Evolutionary conservation across 2,888 invertebrate genomes (phyloP).

Genomic region (Caenorhabditis sp.): DNA sequence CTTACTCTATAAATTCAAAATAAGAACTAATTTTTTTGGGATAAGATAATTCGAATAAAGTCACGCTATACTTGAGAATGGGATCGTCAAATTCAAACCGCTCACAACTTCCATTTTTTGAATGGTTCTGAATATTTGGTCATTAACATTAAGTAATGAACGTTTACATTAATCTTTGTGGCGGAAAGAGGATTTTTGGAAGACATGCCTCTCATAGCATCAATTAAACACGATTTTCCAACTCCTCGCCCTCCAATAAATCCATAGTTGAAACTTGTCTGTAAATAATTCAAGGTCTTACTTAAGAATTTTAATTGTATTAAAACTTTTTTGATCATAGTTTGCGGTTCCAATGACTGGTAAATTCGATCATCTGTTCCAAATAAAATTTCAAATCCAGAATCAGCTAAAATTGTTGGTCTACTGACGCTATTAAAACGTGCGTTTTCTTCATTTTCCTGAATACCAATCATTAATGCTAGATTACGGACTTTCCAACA

Average conservation of each 20-base stretch:
- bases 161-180: conserved; percentile 61
- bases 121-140: conserved; percentile 56
- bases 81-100: conserved; percentile 74
- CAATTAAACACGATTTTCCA: conserved; percentile 72
- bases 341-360: conserved; percentile 69
- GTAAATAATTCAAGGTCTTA: not conserved
- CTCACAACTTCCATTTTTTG: conserved; percentile 68
- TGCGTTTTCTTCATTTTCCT: conserved; percentile 37
- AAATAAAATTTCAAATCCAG: conserved; percentile 74
- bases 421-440: conserved; percentile 63
- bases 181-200: conserved; percentile 72
- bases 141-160: not conserved
- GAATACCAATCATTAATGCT: conserved; percentile 6
- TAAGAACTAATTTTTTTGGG: conserved; percentile 72
- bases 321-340: conserved; percentile 65
- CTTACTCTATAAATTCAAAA: conserved; percentile 76
- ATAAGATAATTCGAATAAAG: conserved; percentile 73
- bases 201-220: conserved; percentile 74
- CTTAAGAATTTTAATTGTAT: too few relatives aligned
- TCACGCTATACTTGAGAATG: conserved; percentile 70
- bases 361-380: conserved; percentile 72
- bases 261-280: conserved; percentile 72
- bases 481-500: not conserved
- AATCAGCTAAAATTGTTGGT: conserved; percentile 72
- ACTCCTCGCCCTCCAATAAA: conserved; percentile 71